Evolutionary conservation across 2,113 vertebrate genomes (phyloP).

Genomic region (Recurvirostra avosetta): DNA sequence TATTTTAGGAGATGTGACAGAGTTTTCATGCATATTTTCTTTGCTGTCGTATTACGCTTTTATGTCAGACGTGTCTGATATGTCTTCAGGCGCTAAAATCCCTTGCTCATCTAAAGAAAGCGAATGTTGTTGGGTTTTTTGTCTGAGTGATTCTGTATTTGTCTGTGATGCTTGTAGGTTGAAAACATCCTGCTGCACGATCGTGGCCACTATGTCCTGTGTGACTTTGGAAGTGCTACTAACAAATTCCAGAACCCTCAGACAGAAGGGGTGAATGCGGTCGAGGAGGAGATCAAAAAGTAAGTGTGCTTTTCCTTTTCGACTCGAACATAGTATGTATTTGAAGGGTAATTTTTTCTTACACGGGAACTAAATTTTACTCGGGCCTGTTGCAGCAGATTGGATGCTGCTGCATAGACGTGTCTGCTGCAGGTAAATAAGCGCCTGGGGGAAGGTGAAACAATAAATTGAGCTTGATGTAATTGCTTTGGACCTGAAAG

Average conservation of each 20-base stretch:
- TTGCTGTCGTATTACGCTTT: not conserved
- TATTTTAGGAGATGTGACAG: not conserved
- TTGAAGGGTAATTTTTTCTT: not conserved
- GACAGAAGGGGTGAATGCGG: conserved; percentile 84
- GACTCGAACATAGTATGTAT: fast-evolving
- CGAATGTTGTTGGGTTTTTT: not conserved
- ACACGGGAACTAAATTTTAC: not conserved
- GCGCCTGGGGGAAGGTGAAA: not conserved
- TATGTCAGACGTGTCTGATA: not conserved
- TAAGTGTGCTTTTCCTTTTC: conserved; percentile 60
- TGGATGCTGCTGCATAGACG: not conserved
- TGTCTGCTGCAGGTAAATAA: not conserved
- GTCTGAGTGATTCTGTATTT: not conserved
- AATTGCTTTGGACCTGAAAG: not conserved
- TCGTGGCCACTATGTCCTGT: conserved; percentile 95
- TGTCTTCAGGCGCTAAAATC: not conserved
- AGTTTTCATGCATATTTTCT: not conserved
- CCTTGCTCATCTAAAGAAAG: not conserved
- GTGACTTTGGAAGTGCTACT: conserved; percentile 97
- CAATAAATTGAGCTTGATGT: not conserved
- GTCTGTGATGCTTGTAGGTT: conserved; percentile 77
- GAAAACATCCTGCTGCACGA: conserved; percentile 98
- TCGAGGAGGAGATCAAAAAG: conserved; percentile 99
- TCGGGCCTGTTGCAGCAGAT: not conserved
- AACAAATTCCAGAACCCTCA: conserved; percentile 95